Evolutionary conservation across 2,113 vertebrate species (phyloP).

Genomic region (Forbesichthys agassizii): DNA sequence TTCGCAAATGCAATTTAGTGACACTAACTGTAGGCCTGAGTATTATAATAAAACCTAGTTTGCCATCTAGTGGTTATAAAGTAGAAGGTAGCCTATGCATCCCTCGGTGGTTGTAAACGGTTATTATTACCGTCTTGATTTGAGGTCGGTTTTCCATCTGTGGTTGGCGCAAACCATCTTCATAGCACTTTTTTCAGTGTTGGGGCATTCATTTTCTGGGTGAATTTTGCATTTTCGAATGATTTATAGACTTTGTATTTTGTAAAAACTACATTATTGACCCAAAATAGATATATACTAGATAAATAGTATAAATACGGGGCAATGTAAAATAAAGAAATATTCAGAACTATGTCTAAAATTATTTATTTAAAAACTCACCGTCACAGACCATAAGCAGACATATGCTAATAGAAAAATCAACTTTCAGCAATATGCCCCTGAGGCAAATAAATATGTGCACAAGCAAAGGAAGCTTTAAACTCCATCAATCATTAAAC

Average conservation of each 20-base stretch:
- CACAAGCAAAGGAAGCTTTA: background rate
- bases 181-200: background rate
- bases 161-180: too few relatives aligned
- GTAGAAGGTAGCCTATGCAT: background rate
- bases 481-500: background rate
- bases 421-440: conserved; percentile 18
- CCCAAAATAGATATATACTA: too few relatives aligned
- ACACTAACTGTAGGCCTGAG: too few relatives aligned
- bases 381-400: conserved; percentile 7
- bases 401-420: conserved; percentile 33
- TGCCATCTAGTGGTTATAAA: conserved; percentile 53
- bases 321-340: background rate
- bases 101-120: too few relatives aligned
- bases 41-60: conserved; percentile 17
- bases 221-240: too few relatives aligned
- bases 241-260: background rate
- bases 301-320: too few relatives aligned
- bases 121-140: too few relatives aligned
- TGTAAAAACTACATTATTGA: background rate
- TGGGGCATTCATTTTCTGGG: too few relatives aligned
- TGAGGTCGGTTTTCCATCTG: too few relatives aligned
- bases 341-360: conserved; percentile 24
- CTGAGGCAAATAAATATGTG: conserved; percentile 51
- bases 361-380: conserved; percentile 1
- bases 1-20: too few relatives aligned